Conservation (phyloP, 2,797 vertebrate genomes). For the Ispidina picta region DNA sequence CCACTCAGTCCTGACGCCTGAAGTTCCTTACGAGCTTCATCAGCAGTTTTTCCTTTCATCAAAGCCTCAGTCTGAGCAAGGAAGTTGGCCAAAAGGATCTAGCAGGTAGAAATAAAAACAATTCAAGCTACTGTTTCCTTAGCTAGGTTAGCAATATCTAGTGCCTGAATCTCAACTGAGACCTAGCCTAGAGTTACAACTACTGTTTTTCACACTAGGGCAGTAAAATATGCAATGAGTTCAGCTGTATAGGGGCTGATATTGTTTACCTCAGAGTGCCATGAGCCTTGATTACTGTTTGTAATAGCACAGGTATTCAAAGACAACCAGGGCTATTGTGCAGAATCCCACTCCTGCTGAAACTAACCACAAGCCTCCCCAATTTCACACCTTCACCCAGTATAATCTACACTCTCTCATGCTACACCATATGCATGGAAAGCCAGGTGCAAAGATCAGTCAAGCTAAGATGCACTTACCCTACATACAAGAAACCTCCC, state of each 20-base stretch:
- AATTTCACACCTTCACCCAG: not conserved
- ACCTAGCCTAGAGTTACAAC: not conserved
- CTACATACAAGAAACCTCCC: not conserved
- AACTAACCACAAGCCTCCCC: not conserved
- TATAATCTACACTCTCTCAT: not conserved
- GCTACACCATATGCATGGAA: not conserved
- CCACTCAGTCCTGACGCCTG: conserved; percentile 86
- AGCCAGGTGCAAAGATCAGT: not conserved
- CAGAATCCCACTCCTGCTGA: not conserved
- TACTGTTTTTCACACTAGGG: not conserved
- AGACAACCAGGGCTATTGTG: not conserved
- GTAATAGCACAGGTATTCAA: accelerated
- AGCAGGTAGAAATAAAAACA: not conserved
- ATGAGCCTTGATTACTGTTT: not conserved
- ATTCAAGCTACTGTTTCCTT: not conserved
- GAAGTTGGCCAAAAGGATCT: conserved; percentile 96
- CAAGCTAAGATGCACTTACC: not conserved
- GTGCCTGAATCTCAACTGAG: not conserved
- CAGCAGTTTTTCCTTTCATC: conserved; percentile 93
- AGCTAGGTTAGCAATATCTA: not conserved
- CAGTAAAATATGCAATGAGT: not conserved
- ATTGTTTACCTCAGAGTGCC: not conserved
- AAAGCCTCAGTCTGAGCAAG: conserved; percentile 96
- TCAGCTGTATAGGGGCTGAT: not conserved
- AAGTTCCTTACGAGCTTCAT: conserved; percentile 91